A percentile compares a stretch with the other conserved stretches of the same genome.
Evolutionary conservation across 1,140 invertebrate species (phyloP).

Genomic region (Nylanderia fulva): DNA sequence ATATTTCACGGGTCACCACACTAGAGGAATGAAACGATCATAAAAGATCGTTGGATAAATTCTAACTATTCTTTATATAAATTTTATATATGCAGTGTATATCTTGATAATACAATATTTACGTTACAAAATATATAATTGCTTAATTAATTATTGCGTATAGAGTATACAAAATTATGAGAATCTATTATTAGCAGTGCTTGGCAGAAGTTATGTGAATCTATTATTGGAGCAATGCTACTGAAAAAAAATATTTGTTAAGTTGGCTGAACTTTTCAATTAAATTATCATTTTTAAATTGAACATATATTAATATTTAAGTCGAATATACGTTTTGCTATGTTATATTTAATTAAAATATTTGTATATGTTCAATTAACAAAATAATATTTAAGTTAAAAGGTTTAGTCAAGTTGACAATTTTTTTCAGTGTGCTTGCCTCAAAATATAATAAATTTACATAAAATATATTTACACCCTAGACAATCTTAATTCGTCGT

Average conservation of each 20-base stretch:
- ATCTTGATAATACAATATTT: background rate
- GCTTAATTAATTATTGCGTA: conserved; percentile 23
- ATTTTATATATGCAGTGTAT: background rate
- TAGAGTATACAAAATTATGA: background rate
- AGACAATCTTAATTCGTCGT: background rate
- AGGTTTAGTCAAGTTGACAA: too few relatives aligned
- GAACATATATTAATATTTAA: too few relatives aligned
- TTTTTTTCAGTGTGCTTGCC: too few relatives aligned
- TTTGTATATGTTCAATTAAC: too few relatives aligned
- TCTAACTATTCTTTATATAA: conserved; percentile 11
- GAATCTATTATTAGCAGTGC: background rate
- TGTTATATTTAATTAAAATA: too few relatives aligned
- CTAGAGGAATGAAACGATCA: conserved; percentile 16
- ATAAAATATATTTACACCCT: conserved; percentile 11
- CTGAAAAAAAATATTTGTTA: too few relatives aligned
- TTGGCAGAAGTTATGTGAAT: too few relatives aligned
- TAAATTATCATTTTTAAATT: too few relatives aligned
- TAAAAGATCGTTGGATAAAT: conserved; percentile 21
- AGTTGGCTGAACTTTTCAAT: too few relatives aligned
- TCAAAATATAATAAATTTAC: conserved; percentile 49
- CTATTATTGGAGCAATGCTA: too few relatives aligned
- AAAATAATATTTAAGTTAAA: too few relatives aligned
- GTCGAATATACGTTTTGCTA: too few relatives aligned
- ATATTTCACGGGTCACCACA: conserved; percentile 27
- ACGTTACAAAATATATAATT: conserved; percentile 13